Evolutionary conservation across 1,140 invertebrate genomes (phyloP), one percentile per base, ranked within the genome.

Genomic region (Drosophila aff.): DNA sequence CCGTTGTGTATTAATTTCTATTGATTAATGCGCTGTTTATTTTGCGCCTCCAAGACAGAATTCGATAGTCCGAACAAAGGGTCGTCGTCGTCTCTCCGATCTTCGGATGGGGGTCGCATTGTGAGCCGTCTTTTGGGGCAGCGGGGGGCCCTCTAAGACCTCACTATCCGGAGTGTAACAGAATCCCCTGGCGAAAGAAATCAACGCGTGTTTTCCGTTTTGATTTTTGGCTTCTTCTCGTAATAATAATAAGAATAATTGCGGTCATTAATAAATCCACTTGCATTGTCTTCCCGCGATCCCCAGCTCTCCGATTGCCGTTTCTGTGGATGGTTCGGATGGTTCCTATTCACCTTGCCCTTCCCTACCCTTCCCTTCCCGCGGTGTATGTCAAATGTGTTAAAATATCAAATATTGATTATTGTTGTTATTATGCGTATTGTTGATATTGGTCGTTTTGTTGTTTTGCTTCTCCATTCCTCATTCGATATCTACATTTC

Each of bases 191-290:
- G 50, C 82, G 67, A 80, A 74, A 78, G 73, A 89, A 89, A 87
- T 87, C 84, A 84, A 89, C 85, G 85, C 65, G 77, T 71, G 79
- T 89, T 83, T 44, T 61, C 62, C 65, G 38, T 66, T 72, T 62
- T 73, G 65, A 60, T 82, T 67, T 61, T 76, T 74, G 59, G 57
- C 66, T 78, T 84, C 63, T 81, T 76, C 66, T 84, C 76, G 81
- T 84, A 84, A 90, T 89, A 89, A 89, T 89, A 89, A 89, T 90
- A 89, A 89, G 84, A 89, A 89, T 90, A 89, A 89, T 89, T 90
- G 81, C 84, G 81, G 84, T 90, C 85, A 89, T 89, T 89, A 89
- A 89, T 89, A 89, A 89, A 89, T 84, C 84, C 81, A 90, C 81
- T 90, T 78, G 85, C 85, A 81, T 89, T 89, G 84, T 89, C 81